Evolutionary conservation across 2,113 vertebrate species (phyloP).

Genomic region (Esox niger): DNA sequence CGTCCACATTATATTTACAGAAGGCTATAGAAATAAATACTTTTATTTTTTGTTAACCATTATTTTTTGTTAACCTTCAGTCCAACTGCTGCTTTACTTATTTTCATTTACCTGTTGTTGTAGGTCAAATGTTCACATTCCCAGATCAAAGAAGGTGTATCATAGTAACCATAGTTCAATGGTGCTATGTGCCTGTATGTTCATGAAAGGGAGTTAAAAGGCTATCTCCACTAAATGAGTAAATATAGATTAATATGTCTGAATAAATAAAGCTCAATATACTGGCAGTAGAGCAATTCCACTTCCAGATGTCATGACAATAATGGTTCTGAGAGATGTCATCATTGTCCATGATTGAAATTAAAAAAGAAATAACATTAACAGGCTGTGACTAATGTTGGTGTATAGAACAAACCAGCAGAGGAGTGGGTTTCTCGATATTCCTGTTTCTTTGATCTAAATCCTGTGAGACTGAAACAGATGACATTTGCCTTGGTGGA

Average conservation of each 20-base stretch:
- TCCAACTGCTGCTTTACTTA: neutral
- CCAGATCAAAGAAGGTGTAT: slow-evolving; percentile 11
- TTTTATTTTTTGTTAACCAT: slow-evolving; percentile 2
- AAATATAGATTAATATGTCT: neutral
- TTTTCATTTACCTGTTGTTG: no score
- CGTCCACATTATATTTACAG: slow-evolving; percentile 2
- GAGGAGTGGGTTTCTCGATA: slow-evolving; percentile 2
- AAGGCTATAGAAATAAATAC: neutral
- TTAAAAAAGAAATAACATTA: slow-evolving; percentile 39
- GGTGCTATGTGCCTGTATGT: neutral
- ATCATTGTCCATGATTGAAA: neutral
- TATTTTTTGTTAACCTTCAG: neutral
- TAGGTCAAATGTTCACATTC: neutral
- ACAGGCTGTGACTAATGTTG: slow-evolving; percentile 57
- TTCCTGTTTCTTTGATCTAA: slow-evolving; percentile 43
- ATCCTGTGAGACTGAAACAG: slow-evolving; percentile 50
- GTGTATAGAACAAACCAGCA: slow-evolving; percentile 41
- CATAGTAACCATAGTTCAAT: neutral
- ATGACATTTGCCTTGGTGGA: slow-evolving; percentile 16
- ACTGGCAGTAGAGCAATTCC: neutral
- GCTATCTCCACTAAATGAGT: neutral
- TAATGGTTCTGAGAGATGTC: slow-evolving; percentile 7
- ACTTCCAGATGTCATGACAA: no score
- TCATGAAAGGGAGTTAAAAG: neutral
- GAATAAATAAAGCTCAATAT: neutral